Conservation (phyloP, 2,113 vertebrate genomes). For the Cavia porcellus region DNA sequence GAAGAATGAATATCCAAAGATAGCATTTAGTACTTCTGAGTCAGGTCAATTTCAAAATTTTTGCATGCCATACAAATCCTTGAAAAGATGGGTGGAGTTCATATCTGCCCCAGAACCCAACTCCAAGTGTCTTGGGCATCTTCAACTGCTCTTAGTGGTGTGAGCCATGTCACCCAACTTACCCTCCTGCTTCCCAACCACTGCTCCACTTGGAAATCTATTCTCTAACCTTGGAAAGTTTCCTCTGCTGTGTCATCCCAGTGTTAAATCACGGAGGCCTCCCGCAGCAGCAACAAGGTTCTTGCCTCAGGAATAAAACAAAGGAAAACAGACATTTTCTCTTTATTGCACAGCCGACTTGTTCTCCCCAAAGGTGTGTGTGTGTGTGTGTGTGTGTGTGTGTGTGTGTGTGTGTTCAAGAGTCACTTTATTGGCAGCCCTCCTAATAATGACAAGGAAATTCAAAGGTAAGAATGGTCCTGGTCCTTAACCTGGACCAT, state of each 20-base stretch:
- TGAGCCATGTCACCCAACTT: background rate
- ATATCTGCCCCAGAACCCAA: background rate
- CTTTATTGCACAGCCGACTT: background rate
- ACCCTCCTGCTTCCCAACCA: background rate
- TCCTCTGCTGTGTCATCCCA: background rate
- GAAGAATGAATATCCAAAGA: background rate
- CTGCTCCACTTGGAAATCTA: background rate
- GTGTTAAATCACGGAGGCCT: background rate
- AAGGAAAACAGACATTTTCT: background rate
- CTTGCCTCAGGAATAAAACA: background rate
- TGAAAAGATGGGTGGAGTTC: background rate
- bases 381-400: too few species aligned
- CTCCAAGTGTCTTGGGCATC: background rate
- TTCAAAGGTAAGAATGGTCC: conserved; percentile 78
- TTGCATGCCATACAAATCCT: background rate
- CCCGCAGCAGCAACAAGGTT: background rate
- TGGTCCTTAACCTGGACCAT: background rate
- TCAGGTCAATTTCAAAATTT: conserved; percentile 17
- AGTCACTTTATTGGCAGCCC: conserved; percentile 42
- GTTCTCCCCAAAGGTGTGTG: conserved; percentile 5
- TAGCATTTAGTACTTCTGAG: background rate
- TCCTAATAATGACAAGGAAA: conserved; percentile 82
- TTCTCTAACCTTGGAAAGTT: background rate
- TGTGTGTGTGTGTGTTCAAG: too few species aligned
- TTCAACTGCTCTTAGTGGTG: background rate